These are phyloP conservation scores for Pachymerium ferrugineum DNA, from an alignment of 2,888 invertebrate species.

Conservation along the genomic window DNA sequence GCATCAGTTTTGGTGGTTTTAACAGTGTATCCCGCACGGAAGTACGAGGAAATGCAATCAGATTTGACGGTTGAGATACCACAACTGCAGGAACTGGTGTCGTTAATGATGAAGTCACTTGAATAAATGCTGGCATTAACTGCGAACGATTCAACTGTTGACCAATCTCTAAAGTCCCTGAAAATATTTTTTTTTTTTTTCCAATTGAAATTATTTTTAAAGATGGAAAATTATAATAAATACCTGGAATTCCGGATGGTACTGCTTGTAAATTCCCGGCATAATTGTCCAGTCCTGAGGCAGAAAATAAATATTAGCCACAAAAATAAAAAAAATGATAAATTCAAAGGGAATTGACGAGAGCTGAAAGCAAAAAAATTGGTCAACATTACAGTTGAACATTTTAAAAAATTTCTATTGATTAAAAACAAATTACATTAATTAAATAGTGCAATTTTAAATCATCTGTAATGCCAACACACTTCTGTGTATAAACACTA, in stretches of 20 bases:
- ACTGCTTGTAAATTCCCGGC: background rate
- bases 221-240: background rate
- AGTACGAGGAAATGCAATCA: background rate
- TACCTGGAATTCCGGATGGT: conserved; percentile 1
- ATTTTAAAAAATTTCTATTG: background rate
- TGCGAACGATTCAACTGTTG: background rate
- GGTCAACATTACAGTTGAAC: background rate
- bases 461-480: conserved; percentile 3
- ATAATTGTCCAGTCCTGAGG: background rate
- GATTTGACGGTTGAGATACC: conserved; percentile 6
- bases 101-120: conserved; percentile 13
- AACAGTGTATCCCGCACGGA: background rate
- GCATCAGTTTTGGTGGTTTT: too few relatives aligned
- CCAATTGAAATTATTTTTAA: background rate
- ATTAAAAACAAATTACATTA: background rate
- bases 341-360: background rate
- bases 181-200: too few relatives aligned
- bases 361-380: background rate
- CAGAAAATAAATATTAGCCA: background rate
- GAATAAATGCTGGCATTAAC: conserved; percentile 30
- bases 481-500: conserved; percentile 1
- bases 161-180: conserved; percentile 5
- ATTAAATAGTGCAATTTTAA: background rate
- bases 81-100: background rate
- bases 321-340: background rate